Conservation (phyloP, 2,113 vertebrate species). For the Ictidomys tridecemlineatus region DNA sequence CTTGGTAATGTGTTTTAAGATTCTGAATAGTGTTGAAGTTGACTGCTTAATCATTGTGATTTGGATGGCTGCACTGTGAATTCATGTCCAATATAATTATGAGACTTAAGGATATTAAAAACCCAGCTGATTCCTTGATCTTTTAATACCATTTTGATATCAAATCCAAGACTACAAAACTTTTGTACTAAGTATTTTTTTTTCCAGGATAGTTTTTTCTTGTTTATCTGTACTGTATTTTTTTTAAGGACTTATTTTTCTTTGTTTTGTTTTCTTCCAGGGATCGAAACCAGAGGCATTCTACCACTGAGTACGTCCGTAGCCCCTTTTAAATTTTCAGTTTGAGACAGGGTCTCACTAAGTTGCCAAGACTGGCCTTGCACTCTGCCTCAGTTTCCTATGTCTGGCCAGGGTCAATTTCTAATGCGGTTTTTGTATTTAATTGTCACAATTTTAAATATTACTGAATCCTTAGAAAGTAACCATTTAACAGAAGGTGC, state of each 20-base stretch:
- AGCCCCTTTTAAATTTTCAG: too few relatives aligned
- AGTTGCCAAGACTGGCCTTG: too few relatives aligned
- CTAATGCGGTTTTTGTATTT: slow-evolving; percentile 6
- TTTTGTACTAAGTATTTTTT: background rate
- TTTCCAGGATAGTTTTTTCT: slow-evolving; percentile 26
- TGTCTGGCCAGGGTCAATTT: background rate
- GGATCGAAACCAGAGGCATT: too few relatives aligned
- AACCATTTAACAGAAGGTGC: background rate
- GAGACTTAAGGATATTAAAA: background rate
- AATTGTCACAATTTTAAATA: slow-evolving; percentile 46
- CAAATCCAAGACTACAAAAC: background rate
- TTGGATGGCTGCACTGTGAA: slow-evolving; percentile 27
- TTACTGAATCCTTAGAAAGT: slow-evolving; percentile 43
- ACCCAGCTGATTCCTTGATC: background rate
- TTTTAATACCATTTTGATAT: slow-evolving; percentile 3
- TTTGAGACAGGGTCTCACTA: too few relatives aligned
- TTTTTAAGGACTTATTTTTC: too few relatives aligned
- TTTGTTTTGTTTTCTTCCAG: too few relatives aligned
- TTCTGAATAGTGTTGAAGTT: background rate
- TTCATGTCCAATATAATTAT: slow-evolving; percentile 14
- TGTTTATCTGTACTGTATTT: background rate
- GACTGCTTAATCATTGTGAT: background rate
- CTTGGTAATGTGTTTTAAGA: slow-evolving; percentile 21
- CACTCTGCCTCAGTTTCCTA: too few relatives aligned
- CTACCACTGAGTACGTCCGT: too few relatives aligned